Evolutionary conservation across 1,140 invertebrate genomes (phyloP).

Genomic region (Drosophila setifemur): DNA sequence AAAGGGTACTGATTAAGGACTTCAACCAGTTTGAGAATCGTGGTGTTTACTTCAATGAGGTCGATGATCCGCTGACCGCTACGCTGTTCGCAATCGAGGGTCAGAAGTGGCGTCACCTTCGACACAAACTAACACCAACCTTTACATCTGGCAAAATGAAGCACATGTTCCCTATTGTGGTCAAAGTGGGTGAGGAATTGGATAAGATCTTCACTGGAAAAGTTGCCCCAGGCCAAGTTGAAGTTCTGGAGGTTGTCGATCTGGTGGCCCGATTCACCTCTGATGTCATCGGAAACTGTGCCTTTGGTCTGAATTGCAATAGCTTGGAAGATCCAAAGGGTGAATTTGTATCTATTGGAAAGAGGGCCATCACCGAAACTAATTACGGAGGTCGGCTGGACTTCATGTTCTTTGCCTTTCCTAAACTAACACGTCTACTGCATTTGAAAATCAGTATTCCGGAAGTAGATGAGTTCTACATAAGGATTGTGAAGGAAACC

Average conservation of each 20-base stretch:
- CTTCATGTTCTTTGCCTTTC: slow-evolving; percentile 53
- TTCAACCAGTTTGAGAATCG: slow-evolving; percentile 84
- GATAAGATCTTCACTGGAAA: slow-evolving; percentile 57
- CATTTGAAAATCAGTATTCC: slow-evolving; percentile 53
- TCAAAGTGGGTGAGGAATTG: slow-evolving; percentile 73
- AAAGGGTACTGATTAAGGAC: slow-evolving; percentile 85
- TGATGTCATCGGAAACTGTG: slow-evolving; percentile 83
- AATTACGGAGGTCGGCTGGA: slow-evolving; percentile 36
- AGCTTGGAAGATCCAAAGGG: slow-evolving; percentile 81
- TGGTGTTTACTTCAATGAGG: slow-evolving; percentile 81
- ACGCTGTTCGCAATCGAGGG: slow-evolving; percentile 83
- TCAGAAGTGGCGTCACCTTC: slow-evolving; percentile 84
- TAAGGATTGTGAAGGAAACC: slow-evolving; percentile 82
- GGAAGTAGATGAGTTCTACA: slow-evolving; percentile 83
- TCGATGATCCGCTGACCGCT: slow-evolving; percentile 83
- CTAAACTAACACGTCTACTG: slow-evolving; percentile 39
- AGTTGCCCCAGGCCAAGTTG: neutral
- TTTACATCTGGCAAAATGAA: slow-evolving; percentile 86
- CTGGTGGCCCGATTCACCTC: slow-evolving; percentile 81
- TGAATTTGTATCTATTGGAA: slow-evolving; percentile 83
- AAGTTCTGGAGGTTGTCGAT: slow-evolving; percentile 73
- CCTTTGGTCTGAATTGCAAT: slow-evolving; percentile 82
- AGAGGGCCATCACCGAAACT: slow-evolving; percentile 50
- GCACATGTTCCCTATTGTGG: slow-evolving; percentile 83
- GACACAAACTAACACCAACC: slow-evolving; percentile 84